phyloP scores from a whole-genome alignment of 2,888 invertebrate species.

The Apomyelois bistriatella region DNA sequence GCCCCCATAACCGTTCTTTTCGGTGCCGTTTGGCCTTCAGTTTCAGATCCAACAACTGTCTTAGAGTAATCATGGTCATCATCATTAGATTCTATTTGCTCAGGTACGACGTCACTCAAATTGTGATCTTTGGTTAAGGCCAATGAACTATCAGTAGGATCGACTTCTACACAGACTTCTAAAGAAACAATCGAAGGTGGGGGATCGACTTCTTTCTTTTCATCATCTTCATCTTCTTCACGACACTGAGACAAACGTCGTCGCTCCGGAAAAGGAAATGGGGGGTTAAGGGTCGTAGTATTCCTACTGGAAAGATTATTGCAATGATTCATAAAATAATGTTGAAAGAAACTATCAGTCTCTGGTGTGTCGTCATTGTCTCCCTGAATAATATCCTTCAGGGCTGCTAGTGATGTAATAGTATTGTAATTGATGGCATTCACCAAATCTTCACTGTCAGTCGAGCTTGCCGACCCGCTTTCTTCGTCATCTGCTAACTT shows the following conservation, averaged over 20 bases:
- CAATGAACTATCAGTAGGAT: conserved; percentile 29
- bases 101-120: conserved; percentile 26
- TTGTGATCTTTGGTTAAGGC: conserved; percentile 27
- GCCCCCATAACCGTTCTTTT: conserved; percentile 67
- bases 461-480: conserved; percentile 68
- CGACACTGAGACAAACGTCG: conserved; percentile 89
- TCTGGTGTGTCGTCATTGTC: conserved; percentile 78
- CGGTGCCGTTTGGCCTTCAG: conserved; percentile 53
- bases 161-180: conserved; percentile 29
- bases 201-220: conserved; percentile 51
- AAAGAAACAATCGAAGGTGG: conserved; percentile 33
- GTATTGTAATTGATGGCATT: conserved; percentile 85
- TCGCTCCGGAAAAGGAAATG: conserved; percentile 79
- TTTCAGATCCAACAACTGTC: conserved; percentile 17
- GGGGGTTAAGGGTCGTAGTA: conserved; percentile 44
- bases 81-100: conserved; percentile 29
- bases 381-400: conserved; percentile 83
- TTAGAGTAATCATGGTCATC: conserved; percentile 18
- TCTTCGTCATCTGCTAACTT: conserved; percentile 38
- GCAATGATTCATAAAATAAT: conserved; percentile 86
- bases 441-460: conserved; percentile 82
- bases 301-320: conserved; percentile 84
- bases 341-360: conserved; percentile 83
- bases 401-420: conserved; percentile 83
- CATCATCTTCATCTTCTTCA: conserved; percentile 91